Conservation (phyloP, 1,140 invertebrate genomes). For the Homalodisca vitripennis region DNA sequence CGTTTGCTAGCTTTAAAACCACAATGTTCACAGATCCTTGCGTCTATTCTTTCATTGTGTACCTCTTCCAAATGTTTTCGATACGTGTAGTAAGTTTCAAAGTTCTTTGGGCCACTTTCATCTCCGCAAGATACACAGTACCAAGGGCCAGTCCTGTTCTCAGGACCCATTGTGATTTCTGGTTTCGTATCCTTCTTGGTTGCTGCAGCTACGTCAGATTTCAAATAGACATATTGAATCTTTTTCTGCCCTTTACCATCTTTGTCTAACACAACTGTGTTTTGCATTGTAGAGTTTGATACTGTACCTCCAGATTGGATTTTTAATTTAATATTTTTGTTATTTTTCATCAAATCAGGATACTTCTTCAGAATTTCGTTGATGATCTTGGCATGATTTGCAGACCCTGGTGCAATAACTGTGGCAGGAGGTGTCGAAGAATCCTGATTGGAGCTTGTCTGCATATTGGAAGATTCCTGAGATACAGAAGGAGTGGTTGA, state of each 20-base stretch:
- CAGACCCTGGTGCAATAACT: conserved; percentile 41
- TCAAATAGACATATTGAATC: conserved; percentile 55
- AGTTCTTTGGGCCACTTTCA: conserved; percentile 62
- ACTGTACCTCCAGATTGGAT: conserved; percentile 62
- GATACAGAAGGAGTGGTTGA: too few species aligned
- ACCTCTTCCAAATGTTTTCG: conserved; percentile 77
- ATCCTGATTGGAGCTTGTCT: too few species aligned
- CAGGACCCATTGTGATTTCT: conserved; percentile 17
- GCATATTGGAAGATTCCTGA: too few species aligned
- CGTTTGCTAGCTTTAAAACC: conserved; percentile 73
- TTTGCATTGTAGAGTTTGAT: conserved; percentile 42
- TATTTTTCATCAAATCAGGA: conserved; percentile 80
- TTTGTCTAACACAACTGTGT: conserved; percentile 40
- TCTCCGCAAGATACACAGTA: conserved; percentile 65
- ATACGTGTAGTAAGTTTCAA: conserved; percentile 73
- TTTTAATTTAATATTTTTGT: conserved; percentile 84
- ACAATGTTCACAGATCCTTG: conserved; percentile 80
- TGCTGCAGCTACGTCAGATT: conserved; percentile 47
- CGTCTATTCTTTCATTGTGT: conserved; percentile 76
- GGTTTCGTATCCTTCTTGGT: background rate
- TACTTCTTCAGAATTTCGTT: conserved; percentile 81
- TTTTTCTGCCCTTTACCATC: conserved; percentile 47
- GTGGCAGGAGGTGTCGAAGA: background rate
- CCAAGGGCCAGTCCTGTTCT: conserved; percentile 57
- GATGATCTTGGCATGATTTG: conserved; percentile 63